These are phyloP conservation scores for Psephotus haematonotus DNA, from an alignment of 2,113 vertebrate species.

Conservation along the genomic window DNA sequence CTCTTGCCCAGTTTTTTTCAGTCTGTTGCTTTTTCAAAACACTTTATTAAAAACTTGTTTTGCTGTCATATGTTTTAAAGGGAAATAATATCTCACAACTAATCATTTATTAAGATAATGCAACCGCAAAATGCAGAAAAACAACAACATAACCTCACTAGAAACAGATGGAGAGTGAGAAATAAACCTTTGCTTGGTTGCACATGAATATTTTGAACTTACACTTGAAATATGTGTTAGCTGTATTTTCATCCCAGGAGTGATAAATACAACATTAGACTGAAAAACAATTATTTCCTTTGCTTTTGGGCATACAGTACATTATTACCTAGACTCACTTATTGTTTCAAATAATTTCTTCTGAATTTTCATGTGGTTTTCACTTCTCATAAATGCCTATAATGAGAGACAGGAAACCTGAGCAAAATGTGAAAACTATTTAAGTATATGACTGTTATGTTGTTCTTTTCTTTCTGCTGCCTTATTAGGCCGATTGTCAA, in stretches of 20 bases:
- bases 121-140: slow-evolving; percentile 34
- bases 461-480: background rate
- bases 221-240: slow-evolving; percentile 53
- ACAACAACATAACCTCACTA: slow-evolving; percentile 24
- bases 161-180: slow-evolving; percentile 38
- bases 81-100: slow-evolving; percentile 66
- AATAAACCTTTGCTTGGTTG: slow-evolving; percentile 43
- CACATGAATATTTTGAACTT: slow-evolving; percentile 55
- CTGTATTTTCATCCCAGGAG: slow-evolving; percentile 33
- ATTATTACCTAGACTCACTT: slow-evolving; percentile 32
- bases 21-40: slow-evolving; percentile 71
- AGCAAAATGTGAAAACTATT: slow-evolving; percentile 8
- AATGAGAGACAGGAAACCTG: background rate
- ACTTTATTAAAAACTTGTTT: slow-evolving; percentile 77
- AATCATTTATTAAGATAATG: slow-evolving; percentile 68
- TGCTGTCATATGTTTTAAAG: slow-evolving; percentile 68
- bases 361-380: slow-evolving; percentile 11
- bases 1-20: slow-evolving; percentile 62
- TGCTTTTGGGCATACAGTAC: slow-evolving; percentile 39
- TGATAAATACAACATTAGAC: slow-evolving; percentile 38
- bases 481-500: background rate
- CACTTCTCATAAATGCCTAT: background rate
- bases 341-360: slow-evolving; percentile 27
- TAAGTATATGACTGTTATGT: background rate
- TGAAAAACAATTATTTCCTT: slow-evolving; percentile 56